phyloP scores from a whole-genome alignment of 30 jellyfish, hydroid and myxozoan genomes.

The Cassiopea andromeda region DNA sequence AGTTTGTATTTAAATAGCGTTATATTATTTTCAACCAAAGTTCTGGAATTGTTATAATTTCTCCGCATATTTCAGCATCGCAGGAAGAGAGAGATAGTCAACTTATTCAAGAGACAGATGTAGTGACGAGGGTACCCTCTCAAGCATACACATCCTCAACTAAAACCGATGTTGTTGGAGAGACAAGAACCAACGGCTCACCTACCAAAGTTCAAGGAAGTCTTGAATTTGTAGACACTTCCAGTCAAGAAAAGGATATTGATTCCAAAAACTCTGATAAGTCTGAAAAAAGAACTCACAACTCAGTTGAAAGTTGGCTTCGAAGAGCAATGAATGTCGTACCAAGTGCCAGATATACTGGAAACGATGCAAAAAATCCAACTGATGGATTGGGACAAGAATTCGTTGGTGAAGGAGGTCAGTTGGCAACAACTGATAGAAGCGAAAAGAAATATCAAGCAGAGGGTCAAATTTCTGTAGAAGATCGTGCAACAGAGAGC shows the following conservation, averaged over 20 bases:
- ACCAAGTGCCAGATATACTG: neutral
- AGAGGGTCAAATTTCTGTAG: neutral
- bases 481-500: neutral
- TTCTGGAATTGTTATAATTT: neutral
- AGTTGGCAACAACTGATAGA: neutral
- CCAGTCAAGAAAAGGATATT: neutral
- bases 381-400: neutral
- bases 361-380: neutral
- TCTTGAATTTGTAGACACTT: neutral
- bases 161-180: neutral
- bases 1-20: too few relatives aligned
- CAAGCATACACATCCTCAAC: neutral
- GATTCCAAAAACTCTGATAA: neutral
- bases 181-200: constrained; percentile 14
- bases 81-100: constrained; percentile 54
- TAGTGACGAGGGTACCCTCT: neutral
- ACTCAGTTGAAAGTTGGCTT: neutral
- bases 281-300: neutral
- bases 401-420: neutral
- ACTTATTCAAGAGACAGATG: constrained; percentile 16
- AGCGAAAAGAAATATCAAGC: neutral
- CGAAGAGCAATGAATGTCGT: neutral
- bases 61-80: constrained; percentile 31
- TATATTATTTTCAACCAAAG: too few relatives aligned
- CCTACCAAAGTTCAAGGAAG: neutral